Conservation (phyloP, 2,113 vertebrate species). For the Odocoileus hemionus region DNA sequence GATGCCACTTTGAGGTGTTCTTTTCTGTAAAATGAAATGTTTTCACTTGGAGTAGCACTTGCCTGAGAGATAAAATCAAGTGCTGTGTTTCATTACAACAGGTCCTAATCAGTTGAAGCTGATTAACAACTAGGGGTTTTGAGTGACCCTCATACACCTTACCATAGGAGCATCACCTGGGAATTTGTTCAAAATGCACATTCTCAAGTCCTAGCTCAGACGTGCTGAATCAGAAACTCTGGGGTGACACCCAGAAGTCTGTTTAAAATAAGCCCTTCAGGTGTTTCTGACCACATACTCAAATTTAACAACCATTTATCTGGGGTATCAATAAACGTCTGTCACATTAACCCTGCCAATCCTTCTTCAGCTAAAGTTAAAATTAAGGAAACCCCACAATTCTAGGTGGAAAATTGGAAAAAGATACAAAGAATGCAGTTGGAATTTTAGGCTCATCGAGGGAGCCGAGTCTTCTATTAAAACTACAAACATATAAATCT, state of each 20-base stretch:
- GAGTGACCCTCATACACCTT: background rate
- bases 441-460: background rate
- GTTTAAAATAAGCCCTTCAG: background rate
- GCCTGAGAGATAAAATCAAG: background rate
- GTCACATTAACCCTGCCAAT: background rate
- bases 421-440: background rate
- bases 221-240: background rate
- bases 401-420: background rate
- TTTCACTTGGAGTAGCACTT: background rate
- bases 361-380: background rate
- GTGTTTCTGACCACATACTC: background rate
- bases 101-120: background rate
- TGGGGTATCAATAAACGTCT: background rate
- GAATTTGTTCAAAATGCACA: background rate
- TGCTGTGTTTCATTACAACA: background rate
- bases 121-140: background rate
- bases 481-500: background rate
- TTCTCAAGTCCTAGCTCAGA: background rate
- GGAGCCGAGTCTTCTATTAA: background rate
- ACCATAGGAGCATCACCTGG: background rate
- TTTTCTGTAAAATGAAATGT: background rate
- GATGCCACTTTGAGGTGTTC: background rate
- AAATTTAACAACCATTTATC: background rate
- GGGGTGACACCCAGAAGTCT: background rate
- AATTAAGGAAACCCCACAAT: background rate